These are phyloP conservation scores for Chromis chromis DNA, from an alignment of 2,797 vertebrate genomes.

Conservation along the genomic window DNA sequence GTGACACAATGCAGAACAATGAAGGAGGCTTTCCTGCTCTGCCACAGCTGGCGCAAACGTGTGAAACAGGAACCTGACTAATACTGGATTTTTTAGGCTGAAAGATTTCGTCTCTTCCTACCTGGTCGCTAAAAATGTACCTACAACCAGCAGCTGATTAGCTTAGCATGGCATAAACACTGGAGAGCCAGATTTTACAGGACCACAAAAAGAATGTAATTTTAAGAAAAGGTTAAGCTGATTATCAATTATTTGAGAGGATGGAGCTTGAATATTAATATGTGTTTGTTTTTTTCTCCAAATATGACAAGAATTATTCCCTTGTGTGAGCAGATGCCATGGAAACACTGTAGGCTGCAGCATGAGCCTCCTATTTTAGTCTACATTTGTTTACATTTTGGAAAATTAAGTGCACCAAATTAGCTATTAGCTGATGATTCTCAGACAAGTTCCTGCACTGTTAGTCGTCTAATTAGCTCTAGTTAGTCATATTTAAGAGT, in stretches of 20 bases:
- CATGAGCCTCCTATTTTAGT: neutral
- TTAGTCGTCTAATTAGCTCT: too few relatives aligned
- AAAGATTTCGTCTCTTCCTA: neutral
- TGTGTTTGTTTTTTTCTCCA: neutral
- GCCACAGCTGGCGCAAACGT: slow-evolving; percentile 42
- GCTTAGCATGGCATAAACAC: neutral
- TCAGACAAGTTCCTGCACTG: too few relatives aligned
- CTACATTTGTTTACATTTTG: neutral
- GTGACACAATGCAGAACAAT: slow-evolving; percentile 63
- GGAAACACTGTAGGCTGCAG: neutral
- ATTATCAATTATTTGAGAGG: neutral
- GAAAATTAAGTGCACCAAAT: neutral
- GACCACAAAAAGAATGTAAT: too few relatives aligned
- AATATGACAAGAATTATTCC: neutral
- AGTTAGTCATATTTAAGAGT: too few relatives aligned
- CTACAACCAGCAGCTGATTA: neutral
- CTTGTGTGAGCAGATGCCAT: neutral
- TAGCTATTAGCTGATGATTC: neutral
- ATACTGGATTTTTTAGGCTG: neutral
- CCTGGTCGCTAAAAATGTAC: neutral
- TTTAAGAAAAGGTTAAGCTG: neutral
- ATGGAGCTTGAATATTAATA: neutral
- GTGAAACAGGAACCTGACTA: slow-evolving; percentile 6
- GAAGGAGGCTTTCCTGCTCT: slow-evolving; percentile 68
- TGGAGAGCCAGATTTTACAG: too few relatives aligned